phyloP scores from a whole-genome alignment of 1,140 invertebrate genomes.

The Sesamia nonagrioides region DNA sequence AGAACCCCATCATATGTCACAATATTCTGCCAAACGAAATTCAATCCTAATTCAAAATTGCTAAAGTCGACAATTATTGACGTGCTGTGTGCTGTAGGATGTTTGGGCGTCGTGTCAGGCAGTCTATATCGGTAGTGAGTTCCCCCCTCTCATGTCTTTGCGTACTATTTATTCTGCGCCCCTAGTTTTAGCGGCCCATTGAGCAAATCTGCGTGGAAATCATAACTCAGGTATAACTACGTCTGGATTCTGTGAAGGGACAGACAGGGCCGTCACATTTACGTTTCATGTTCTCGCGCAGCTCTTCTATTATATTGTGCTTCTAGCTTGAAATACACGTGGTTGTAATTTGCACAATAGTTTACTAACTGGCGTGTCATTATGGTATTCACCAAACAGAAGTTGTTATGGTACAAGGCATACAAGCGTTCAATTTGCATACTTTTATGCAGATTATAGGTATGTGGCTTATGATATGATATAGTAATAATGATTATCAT shows the following conservation, averaged over 20 bases:
- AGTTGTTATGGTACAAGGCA: too few species aligned
- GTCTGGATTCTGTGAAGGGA: neutral
- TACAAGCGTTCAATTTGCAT: too few species aligned
- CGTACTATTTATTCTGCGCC: constrained; percentile 57
- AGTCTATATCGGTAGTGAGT: constrained; percentile 56
- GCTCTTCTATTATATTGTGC: too few species aligned
- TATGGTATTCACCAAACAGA: too few species aligned
- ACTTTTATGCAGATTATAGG: too few species aligned
- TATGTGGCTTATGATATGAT: too few species aligned
- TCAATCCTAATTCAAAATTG: neutral
- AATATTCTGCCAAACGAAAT: neutral
- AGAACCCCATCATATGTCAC: constrained; percentile 11
- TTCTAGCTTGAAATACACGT: too few species aligned
- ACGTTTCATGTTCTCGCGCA: too few species aligned
- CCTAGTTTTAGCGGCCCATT: constrained; percentile 55
- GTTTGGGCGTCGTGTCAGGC: neutral
- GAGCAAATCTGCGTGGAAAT: constrained; percentile 51
- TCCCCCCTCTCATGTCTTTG: constrained; percentile 41
- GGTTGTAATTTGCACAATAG: too few species aligned
- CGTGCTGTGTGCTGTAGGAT: neutral
- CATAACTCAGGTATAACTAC: constrained; percentile 29
- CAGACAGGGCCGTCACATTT: neutral
- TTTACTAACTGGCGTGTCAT: too few species aligned
- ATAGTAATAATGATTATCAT: too few species aligned
- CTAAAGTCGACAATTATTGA: constrained; percentile 26